phyloP scores from a whole-genome alignment of 2,113 vertebrate genomes.

The Nycticebus coucang region DNA sequence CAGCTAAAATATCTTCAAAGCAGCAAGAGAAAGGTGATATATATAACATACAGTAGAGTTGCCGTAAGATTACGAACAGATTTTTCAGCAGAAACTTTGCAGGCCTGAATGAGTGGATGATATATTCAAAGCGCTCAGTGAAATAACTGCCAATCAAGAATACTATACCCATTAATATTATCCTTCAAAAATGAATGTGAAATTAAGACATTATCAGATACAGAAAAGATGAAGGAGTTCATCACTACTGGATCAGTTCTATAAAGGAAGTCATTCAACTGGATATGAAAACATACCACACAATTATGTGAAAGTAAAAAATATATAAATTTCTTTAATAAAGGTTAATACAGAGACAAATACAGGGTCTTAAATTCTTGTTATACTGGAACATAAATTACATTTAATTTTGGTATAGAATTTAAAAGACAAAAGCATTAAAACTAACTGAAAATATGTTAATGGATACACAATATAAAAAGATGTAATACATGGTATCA shows the following conservation, averaged over 20 bases:
- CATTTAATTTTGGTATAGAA: not conserved
- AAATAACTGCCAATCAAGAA: slow-evolving; percentile 1
- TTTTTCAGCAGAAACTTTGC: not conserved
- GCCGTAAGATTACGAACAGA: not conserved
- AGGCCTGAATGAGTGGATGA: not conserved
- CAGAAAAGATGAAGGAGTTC: not conserved
- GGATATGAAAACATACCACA: not conserved
- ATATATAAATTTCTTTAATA: not conserved
- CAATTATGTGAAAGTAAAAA: not conserved
- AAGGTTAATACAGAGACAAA: not conserved
- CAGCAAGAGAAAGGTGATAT: not conserved
- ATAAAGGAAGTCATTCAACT: not conserved
- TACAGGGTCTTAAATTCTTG: not conserved
- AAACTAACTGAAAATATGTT: not conserved
- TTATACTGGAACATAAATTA: not conserved
- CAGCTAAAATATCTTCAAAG: not conserved
- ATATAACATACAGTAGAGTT: not conserved
- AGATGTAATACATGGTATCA: not conserved
- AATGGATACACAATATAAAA: not conserved
- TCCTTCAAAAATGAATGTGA: not conserved
- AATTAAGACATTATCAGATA: not conserved
- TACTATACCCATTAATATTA: not conserved
- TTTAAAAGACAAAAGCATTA: not conserved
- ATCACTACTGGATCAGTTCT: not conserved
- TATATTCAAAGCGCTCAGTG: not conserved